Percentiles rank a stretch among this genome's conserved stretches.
These are phyloP conservation scores for Polyergus mexicanus DNA, from an alignment of 1,140 invertebrate genomes.

Conservation along the genomic window DNA sequence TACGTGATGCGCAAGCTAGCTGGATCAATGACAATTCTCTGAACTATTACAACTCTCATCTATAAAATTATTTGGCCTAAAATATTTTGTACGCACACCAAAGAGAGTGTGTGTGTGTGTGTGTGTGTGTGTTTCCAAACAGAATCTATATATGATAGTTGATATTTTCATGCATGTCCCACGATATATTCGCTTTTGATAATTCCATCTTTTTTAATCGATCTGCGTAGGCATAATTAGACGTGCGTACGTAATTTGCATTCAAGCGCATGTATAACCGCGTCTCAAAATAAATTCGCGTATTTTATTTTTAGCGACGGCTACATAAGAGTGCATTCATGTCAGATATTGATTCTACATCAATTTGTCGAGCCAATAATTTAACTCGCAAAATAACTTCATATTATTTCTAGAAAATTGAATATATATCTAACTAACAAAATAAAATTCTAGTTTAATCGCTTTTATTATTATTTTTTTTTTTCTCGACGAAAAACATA, in stretches of 20 bases:
- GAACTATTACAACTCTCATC: slow-evolving; percentile 25
- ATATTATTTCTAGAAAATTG: slow-evolving; percentile 32
- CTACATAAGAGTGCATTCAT: slow-evolving; percentile 51
- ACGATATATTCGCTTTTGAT: slow-evolving; percentile 10
- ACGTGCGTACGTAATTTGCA: slow-evolving; percentile 64
- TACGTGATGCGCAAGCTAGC: not conserved
- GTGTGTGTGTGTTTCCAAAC: slow-evolving; percentile 25
- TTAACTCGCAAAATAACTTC: slow-evolving; percentile 36
- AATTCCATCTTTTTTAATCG: slow-evolving; percentile 20
- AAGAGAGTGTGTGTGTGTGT: too few species aligned
- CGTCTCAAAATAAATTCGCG: slow-evolving; percentile 76
- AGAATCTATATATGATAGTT: slow-evolving; percentile 1
- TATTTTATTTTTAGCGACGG: slow-evolving; percentile 75
- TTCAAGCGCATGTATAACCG: slow-evolving; percentile 49
- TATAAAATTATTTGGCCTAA: slow-evolving; percentile 13
- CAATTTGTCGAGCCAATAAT: slow-evolving; percentile 18
- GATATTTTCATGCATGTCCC: slow-evolving; percentile 35
- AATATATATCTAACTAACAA: not conserved
- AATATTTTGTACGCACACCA: slow-evolving; percentile 5
- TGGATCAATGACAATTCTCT: slow-evolving; percentile 17
- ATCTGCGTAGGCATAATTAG: slow-evolving; percentile 40
- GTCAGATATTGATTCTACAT: slow-evolving; percentile 20
- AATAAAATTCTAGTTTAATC: slow-evolving; percentile 33
- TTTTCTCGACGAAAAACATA: not conserved
- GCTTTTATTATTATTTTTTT: not conserved